Evolutionary conservation across 2,888 invertebrate species (phyloP).

Genomic region (Aethes cnicana): DNA sequence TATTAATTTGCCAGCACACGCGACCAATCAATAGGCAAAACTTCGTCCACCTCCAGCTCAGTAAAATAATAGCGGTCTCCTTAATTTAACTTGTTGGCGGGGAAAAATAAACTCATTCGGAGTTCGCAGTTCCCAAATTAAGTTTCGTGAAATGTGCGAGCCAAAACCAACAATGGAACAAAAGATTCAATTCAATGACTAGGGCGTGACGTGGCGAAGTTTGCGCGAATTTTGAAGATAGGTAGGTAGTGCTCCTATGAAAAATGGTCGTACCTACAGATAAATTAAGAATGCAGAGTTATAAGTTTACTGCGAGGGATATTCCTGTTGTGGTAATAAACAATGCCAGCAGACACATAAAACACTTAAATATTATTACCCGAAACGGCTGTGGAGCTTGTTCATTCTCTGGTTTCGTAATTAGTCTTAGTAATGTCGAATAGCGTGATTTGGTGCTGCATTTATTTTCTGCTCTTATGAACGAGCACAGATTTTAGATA

Average conservation of each 20-base stretch:
- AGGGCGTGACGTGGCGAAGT: slow-evolving; percentile 49
- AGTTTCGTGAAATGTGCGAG: slow-evolving; percentile 45
- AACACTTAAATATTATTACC: slow-evolving; percentile 1
- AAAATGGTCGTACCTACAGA: not conserved
- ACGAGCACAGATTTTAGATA: not conserved
- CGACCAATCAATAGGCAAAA: slow-evolving; percentile 5
- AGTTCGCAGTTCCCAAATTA: slow-evolving; percentile 52
- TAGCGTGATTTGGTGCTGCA: not conserved
- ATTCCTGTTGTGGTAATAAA: not conserved
- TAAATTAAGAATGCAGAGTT: slow-evolving; percentile 1
- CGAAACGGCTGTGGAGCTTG: not conserved
- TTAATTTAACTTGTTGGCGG: slow-evolving; percentile 40
- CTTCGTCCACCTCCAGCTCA: slow-evolving; percentile 28
- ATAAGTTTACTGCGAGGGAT: not conserved
- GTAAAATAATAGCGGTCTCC: slow-evolving; percentile 31
- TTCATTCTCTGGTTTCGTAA: slow-evolving; percentile 4
- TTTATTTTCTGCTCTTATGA: not conserved
- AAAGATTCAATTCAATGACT: slow-evolving; percentile 51
- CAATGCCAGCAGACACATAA: not conserved
- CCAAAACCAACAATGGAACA: slow-evolving; percentile 51
- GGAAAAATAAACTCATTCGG: slow-evolving; percentile 50
- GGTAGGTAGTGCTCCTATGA: slow-evolving; percentile 45
- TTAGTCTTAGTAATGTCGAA: not conserved
- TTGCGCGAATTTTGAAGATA: slow-evolving; percentile 54
- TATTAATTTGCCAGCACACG: not conserved